phyloP scores from a whole-genome alignment of 2,797 vertebrate species.

The Pipistrellus kuhlii region DNA sequence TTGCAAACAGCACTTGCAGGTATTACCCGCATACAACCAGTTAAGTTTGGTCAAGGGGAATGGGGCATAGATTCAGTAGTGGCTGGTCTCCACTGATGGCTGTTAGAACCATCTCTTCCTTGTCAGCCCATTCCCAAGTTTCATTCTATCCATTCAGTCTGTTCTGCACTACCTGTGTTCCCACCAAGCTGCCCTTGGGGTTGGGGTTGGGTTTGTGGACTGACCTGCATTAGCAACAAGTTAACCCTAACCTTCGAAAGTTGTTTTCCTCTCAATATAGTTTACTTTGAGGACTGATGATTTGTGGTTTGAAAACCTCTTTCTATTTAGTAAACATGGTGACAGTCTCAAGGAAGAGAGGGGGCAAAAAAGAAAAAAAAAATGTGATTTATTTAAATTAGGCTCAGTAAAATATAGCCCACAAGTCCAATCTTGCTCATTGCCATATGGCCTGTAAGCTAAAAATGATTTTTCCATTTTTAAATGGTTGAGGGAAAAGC shows the following conservation, averaged over 20 bases:
- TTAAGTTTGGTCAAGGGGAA: not conserved
- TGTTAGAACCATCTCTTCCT: not conserved
- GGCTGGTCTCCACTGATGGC: not conserved
- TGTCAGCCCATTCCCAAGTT: not conserved
- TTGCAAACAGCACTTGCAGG: not conserved
- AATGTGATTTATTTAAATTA: not conserved
- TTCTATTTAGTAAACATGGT: not conserved
- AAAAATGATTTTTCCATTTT: not conserved
- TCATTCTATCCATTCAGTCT: not conserved
- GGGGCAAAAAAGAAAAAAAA: not conserved
- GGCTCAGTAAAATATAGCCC: not conserved
- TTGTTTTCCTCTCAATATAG: not conserved
- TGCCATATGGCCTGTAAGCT: not conserved
- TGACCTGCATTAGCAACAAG: not conserved
- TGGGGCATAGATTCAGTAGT: not conserved
- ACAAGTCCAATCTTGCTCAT: not conserved
- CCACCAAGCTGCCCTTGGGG: not conserved
- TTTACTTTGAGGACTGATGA: not conserved
- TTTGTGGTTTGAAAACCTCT: not conserved
- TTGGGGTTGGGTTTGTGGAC: not conserved
- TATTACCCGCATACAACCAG: not conserved
- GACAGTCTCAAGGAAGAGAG: not conserved
- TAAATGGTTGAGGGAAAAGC: not conserved
- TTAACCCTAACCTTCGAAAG: not conserved
- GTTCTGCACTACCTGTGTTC: not conserved